Percentiles rank a stretch among this genome's conserved stretches.
Conservation (phyloP, 2,888 invertebrate species). For the Achlya flavicornis region DNA sequence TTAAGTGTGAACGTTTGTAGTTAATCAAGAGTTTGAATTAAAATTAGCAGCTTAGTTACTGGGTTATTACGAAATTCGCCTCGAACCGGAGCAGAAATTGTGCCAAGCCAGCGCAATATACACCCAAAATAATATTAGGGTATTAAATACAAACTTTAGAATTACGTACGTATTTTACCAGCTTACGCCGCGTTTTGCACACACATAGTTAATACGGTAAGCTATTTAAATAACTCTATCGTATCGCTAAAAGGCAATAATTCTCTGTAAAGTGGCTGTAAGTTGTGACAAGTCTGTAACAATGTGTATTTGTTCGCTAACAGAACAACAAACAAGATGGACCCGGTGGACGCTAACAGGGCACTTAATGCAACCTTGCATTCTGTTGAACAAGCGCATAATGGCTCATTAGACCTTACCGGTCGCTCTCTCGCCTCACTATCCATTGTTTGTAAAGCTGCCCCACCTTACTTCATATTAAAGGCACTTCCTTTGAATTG, state of each 20-base stretch:
- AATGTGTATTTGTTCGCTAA: conserved; percentile 46
- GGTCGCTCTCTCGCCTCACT: conserved; percentile 56
- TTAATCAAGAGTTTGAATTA: conserved; percentile 8
- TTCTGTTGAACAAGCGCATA: conserved; percentile 60
- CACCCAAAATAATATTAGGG: neutral
- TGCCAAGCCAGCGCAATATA: conserved; percentile 5
- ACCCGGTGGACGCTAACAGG: conserved; percentile 49
- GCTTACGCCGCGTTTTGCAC: neutral
- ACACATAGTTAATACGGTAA: conserved; percentile 2
- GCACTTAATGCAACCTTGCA: conserved; percentile 50
- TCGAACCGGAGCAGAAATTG: neutral
- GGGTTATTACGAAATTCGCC: neutral
- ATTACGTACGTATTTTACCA: neutral
- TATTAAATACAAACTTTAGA: neutral
- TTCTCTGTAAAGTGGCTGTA: conserved; percentile 19
- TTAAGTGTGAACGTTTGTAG: conserved; percentile 43
- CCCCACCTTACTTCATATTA: conserved; percentile 68
- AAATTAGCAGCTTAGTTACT: neutral
- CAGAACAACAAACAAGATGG: conserved; percentile 42
- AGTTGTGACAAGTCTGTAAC: conserved; percentile 37
- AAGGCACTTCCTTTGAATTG: conserved; percentile 67
- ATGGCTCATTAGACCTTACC: conserved; percentile 78
- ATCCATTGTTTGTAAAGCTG: conserved; percentile 72
- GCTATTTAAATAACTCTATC: neutral
- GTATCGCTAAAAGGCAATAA: conserved; percentile 11